phyloP scores from a whole-genome alignment of 2,797 vertebrate species.

The Vultur gryphus region DNA sequence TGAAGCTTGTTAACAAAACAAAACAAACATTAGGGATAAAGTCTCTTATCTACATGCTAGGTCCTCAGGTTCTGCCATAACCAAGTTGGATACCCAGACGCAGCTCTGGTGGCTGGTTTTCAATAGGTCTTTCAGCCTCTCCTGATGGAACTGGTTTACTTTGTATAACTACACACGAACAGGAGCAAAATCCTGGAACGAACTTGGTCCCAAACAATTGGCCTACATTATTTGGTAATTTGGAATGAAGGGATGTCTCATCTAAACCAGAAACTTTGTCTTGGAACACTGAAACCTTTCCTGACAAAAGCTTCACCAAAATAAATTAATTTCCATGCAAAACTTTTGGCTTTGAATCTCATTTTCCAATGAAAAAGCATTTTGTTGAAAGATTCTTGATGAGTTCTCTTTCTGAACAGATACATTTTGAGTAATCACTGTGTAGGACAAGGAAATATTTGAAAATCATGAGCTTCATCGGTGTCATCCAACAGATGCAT shows the following conservation, averaged over 20 bases:
- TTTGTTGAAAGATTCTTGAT: slow-evolving; percentile 13
- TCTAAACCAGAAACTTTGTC: not conserved
- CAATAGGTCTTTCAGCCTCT: not conserved
- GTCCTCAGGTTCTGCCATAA: not conserved
- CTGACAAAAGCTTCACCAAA: not conserved
- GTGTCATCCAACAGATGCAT: slow-evolving; percentile 4
- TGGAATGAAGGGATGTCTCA: not conserved
- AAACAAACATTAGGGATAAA: not conserved
- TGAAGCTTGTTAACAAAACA: not conserved
- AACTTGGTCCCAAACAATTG: not conserved
- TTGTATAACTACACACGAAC: not conserved
- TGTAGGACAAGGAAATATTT: not conserved
- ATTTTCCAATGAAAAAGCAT: not conserved
- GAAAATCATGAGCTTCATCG: slow-evolving; percentile 9
- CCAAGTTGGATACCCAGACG: not conserved
- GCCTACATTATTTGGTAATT: not conserved
- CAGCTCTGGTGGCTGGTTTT: not conserved
- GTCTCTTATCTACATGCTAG: not conserved
- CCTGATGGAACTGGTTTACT: not conserved
- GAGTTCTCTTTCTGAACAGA: slow-evolving; percentile 1
- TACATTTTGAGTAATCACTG: not conserved
- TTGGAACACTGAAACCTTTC: not conserved
- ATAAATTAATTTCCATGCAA: not conserved
- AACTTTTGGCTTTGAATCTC: not conserved
- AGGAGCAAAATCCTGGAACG: not conserved